A percentile compares a stretch with the other conserved stretches of the same genome.
Evolutionary conservation across 2,113 vertebrate species (phyloP).

Genomic region (Cepphus grylle): DNA sequence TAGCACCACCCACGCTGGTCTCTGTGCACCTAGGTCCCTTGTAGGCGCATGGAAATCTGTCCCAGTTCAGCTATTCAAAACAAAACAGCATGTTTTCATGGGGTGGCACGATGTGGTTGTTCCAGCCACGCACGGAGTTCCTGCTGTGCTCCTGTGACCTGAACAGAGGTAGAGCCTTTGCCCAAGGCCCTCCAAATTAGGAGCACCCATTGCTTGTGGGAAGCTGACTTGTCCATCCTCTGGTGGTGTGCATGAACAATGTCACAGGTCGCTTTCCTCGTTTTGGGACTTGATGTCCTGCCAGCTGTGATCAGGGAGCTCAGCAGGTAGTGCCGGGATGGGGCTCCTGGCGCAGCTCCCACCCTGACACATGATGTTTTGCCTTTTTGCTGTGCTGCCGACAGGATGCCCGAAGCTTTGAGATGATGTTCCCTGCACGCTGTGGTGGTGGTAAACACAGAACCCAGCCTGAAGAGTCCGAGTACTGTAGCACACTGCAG

Average conservation of each 20-base stretch:
- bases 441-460: neutral
- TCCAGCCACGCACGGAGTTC: neutral
- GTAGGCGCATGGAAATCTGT: neutral
- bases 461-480: neutral
- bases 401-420: neutral
- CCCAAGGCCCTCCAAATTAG: neutral
- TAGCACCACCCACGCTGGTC: neutral
- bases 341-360: neutral
- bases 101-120: fast-evolving
- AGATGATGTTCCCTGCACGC: neutral
- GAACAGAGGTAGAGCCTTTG: neutral
- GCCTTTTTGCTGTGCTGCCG: neutral
- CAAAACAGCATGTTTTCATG: neutral
- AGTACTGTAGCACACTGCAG: neutral
- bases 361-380: neutral
- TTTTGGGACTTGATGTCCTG: conserved; percentile 7
- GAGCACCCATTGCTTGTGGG: neutral
- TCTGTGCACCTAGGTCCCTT: neutral
- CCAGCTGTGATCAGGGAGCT: neutral
- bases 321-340: neutral
- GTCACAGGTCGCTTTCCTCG: neutral
- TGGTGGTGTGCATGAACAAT: neutral
- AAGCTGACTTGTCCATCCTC: neutral
- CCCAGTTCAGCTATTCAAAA: neutral
- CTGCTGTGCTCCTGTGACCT: neutral